These are phyloP conservation scores for Caenorhabditis zanzibari DNA, from an alignment of 2,888 invertebrate species.

Conservation along the genomic window DNA sequence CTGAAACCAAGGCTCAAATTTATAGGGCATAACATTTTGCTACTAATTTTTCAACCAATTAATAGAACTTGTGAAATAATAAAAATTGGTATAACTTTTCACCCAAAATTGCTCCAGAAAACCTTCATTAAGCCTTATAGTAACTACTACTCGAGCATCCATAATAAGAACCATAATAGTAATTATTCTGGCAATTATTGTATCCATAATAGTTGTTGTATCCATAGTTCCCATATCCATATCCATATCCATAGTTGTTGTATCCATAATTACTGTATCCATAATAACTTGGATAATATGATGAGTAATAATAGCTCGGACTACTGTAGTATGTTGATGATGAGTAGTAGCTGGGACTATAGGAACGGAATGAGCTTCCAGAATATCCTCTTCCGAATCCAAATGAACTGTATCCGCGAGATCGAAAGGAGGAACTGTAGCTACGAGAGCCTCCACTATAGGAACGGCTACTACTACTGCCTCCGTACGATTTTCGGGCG, in stretches of 20 bases:
- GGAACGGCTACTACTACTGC: background rate
- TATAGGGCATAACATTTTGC: too few relatives aligned
- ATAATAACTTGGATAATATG: background rate
- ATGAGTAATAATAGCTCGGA: background rate
- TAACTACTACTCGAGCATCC: background rate
- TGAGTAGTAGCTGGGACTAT: background rate
- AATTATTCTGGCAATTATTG: background rate
- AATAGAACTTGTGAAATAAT: too few relatives aligned
- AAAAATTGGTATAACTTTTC: background rate
- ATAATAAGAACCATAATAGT: conserved; percentile 11
- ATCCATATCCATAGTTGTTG: too few relatives aligned
- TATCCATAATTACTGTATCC: conserved; percentile 2
- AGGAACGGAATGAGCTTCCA: background rate
- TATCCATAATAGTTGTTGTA: conserved; percentile 4
- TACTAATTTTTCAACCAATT: too few relatives aligned
- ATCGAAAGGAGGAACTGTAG: background rate
- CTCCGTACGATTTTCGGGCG: background rate
- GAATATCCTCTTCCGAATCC: background rate
- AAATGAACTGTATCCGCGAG: background rate
- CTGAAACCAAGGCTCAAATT: too few relatives aligned
- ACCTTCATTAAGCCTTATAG: background rate
- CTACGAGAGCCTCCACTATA: background rate
- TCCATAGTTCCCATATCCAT: background rate
- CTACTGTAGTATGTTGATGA: background rate
- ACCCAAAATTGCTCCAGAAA: too few relatives aligned